Evolutionary conservation across 1,140 invertebrate genomes (phyloP).

Genomic region (Platorchestia sp.): DNA sequence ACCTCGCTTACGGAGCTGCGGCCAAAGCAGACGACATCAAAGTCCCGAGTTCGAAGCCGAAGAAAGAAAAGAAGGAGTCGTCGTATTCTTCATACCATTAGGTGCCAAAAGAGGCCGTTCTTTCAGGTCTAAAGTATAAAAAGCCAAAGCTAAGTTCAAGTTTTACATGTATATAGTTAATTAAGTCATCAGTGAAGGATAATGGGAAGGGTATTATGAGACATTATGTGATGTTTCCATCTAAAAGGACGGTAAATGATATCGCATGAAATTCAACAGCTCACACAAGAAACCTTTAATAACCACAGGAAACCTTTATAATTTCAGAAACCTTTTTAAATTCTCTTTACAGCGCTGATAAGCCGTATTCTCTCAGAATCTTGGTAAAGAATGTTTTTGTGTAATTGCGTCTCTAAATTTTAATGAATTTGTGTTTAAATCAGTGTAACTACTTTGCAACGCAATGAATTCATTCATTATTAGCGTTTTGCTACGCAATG

Average conservation of each 20-base stretch:
- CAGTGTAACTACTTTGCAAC: too few relatives aligned
- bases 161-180: conserved; percentile 25
- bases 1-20: conserved; percentile 2
- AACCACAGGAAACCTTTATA: too few relatives aligned
- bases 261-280: neutral
- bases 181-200: neutral
- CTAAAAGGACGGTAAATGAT: neutral
- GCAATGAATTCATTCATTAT: too few relatives aligned
- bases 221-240: neutral
- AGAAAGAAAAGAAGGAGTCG: neutral
- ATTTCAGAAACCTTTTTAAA: neutral
- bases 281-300: neutral
- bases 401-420: neutral
- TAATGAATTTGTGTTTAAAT: too few relatives aligned
- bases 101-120: neutral
- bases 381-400: neutral
- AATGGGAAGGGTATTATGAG: neutral
- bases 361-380: neutral
- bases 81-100: conserved; percentile 32
- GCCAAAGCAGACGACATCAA: neutral
- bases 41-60: neutral
- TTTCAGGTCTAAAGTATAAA: neutral
- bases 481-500: too few relatives aligned
- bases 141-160: conserved; percentile 43
- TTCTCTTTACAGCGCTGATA: neutral